Percentiles rank a stretch among this genome's conserved stretches.
Evolutionary conservation across 35 echinoderm and acorn worm genomes (phyloP).

Genomic region (Stichopus chloronotus): DNA sequence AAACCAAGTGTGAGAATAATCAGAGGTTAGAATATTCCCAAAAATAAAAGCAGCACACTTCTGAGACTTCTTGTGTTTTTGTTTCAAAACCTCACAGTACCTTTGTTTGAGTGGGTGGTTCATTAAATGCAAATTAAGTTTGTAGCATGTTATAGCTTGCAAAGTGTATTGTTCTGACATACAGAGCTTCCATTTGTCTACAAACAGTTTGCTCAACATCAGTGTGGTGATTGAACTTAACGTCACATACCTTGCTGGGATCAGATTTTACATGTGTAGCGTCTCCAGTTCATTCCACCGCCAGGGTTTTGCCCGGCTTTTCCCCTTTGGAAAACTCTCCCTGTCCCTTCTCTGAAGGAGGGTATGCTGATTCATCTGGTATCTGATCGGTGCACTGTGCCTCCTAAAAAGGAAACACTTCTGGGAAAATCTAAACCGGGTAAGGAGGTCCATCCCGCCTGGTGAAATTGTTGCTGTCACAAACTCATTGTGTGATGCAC

Average conservation of each 20-base stretch:
- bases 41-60: too few species aligned
- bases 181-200: not conserved
- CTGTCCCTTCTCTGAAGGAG: not conserved
- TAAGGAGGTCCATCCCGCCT: not conserved
- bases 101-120: not conserved
- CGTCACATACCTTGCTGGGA: not conserved
- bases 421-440: not conserved
- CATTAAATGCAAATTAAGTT: slow-evolving; percentile 46
- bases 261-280: not conserved
- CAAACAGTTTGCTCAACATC: not conserved
- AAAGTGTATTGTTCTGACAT: slow-evolving; percentile 62
- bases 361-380: not conserved
- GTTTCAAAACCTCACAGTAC: too few species aligned
- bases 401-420: not conserved
- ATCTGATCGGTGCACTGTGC: not conserved
- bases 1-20: too few species aligned
- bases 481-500: not conserved
- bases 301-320: too few species aligned
- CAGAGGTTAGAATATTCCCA: too few species aligned
- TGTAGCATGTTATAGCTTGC: slow-evolving; percentile 22
- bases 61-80: too few species aligned
- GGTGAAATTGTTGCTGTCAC: not conserved
- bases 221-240: too few species aligned
- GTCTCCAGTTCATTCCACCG: too few species aligned
- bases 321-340: too few species aligned